These are phyloP conservation scores for Podarcis lilfordi DNA, from an alignment of 2,797 vertebrate species.

Conservation along the genomic window DNA sequence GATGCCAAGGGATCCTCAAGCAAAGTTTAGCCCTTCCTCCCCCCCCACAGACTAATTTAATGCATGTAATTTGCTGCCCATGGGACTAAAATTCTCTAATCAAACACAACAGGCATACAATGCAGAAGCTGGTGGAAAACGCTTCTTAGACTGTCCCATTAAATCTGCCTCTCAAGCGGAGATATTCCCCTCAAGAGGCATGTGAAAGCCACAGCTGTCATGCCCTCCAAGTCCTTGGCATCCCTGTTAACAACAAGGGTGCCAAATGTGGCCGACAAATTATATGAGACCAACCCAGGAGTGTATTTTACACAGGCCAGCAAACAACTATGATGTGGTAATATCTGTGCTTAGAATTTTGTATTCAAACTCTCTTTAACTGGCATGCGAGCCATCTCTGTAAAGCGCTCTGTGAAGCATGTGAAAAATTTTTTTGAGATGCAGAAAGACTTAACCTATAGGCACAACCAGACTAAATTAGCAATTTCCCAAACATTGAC, in stretches of 20 bases:
- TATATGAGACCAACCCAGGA: neutral
- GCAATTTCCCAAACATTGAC: neutral
- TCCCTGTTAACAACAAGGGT: neutral
- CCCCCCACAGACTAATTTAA: neutral
- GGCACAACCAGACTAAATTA: neutral
- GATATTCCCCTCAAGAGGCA: neutral
- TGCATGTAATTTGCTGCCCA: neutral
- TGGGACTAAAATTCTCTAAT: slow-evolving; percentile 26
- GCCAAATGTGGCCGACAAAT: neutral
- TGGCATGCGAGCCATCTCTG: neutral
- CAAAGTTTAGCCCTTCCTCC: neutral
- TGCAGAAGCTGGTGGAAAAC: slow-evolving; percentile 5
- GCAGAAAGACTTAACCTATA: neutral
- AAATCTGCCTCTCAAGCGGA: neutral
- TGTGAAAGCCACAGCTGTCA: neutral
- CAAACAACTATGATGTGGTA: neutral
- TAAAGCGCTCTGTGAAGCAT: neutral
- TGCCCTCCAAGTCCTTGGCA: accelerated
- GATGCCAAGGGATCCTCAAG: neutral
- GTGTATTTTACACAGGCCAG: neutral
- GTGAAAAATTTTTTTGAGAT: neutral
- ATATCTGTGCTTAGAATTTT: neutral
- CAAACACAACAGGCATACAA: slow-evolving; percentile 12
- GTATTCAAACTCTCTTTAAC: slow-evolving; percentile 22
- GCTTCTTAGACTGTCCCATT: neutral